Evolutionary conservation across 2,113 vertebrate genomes (phyloP), one percentile per base, ranked within the genome.

Genomic region (Perca flavescens): DNA sequence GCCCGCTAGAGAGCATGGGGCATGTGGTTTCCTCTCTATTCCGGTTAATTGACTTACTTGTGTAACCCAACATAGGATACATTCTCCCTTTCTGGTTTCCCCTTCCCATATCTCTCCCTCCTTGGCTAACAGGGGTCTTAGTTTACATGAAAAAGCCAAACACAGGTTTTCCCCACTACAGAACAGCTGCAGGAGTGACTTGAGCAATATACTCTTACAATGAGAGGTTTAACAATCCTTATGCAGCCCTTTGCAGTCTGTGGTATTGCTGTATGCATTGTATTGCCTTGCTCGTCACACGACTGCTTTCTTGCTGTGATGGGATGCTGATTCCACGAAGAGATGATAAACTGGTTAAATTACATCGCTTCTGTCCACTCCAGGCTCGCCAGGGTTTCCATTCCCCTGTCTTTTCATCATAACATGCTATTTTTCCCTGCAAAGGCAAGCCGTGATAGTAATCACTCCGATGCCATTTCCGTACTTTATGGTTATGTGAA

Each of bases 11-110:
- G 91, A 87, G 80, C 62, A 64, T 83, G 93, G 92, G 93, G 94
- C 94, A 94, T 94, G 92, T 93, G 94, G 93, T 94, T 94, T 93
- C 81, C 78, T 71, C 83, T 80, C 47, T 68, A 28, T 80, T 74
- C 69, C 74, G 76, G 58, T 86, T 64, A 79, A 56, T 61, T 79
- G 34, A 86, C 82, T 85, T 63, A 14, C 76, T 80, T 87, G 74
- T 89, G 76, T 84, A 89, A 88, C 67, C 54, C 46, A 54, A 74
- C 69, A 74, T 83, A 53, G 71, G 60, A 87, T 79, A 67, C 78
- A 87, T 79, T 79, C 10, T 67, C 73, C 46, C 22, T 61, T 62
- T 78, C 77, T 73, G 68, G 65, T 62, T 71, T 52, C 73, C 75
- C 57, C 68, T 73, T 65, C 64, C 82, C 77, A 54, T 21, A 71